Evolutionary conservation across 2,888 invertebrate genomes (phyloP), one percentile per base, ranked within the genome.

Genomic region (Microplitis deprimator): DNA sequence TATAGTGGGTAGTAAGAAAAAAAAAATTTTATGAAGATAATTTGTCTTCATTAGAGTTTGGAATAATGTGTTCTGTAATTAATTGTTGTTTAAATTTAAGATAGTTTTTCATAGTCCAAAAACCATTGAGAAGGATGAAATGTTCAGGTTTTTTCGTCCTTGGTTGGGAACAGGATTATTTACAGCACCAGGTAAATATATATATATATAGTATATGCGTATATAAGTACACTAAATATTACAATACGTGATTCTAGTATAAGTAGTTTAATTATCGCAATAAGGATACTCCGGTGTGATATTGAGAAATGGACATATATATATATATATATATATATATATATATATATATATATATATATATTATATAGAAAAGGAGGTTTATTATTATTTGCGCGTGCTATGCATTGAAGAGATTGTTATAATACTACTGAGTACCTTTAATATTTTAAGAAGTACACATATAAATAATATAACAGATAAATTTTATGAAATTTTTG

Each of bases 151-250:
- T 69, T 70, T 69, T 17, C 77, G 80, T 60, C 85, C 84, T 75
- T 85, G 84, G 84, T 39, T 84, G 61, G 85, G 85, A 62, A 83
- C 81, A 13, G 85, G 85, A 78, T 81, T 86, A 78, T 84, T 86
- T 75, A 83, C 84, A 13, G 85, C 85, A 67, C 84, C 85, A 75
- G 84, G 85, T 85, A 75, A 82, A 81, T 20, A 76, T 40, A 41
- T 62, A 10, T 5, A 39, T 10, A 38, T 16, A 17, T 72, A 2
- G 7, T n/a, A 16, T 62, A 16, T 62, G 13, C 10, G 13, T 62
- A 5, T 62, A 3, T 72, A 64, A 50, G 38, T 71, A 41, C 40
- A 73, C 73, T 68, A 79, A 79, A 72, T 79, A 80, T 72, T 72
- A 39, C 62, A 59, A 79, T 76, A 84, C 84, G 84, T 84, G 85